Conservation (phyloP, 2,888 invertebrate genomes). For the Caenorhabditis auriculariae region DNA sequence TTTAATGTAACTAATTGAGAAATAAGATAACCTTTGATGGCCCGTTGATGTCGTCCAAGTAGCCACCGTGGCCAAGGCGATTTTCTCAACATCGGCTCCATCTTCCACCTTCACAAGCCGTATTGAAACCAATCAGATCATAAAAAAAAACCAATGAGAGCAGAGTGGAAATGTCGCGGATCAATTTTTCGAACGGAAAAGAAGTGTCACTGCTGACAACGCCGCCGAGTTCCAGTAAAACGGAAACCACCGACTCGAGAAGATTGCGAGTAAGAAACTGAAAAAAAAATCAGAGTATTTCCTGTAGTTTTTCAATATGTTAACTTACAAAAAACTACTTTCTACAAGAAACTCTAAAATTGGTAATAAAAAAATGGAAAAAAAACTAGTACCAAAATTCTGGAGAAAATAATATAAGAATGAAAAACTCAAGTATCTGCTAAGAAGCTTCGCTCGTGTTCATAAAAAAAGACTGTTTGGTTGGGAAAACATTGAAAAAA, state of each 20-base stretch:
- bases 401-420: no score
- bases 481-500: no score
- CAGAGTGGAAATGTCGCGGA: conserved; percentile 54
- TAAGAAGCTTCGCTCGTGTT: no score
- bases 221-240: conserved; percentile 46
- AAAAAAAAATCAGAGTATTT: no score
- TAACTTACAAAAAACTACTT: no score
- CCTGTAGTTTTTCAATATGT: no score
- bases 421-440: no score
- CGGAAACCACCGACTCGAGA: conserved; percentile 20
- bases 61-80: conserved; percentile 41
- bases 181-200: conserved; percentile 46
- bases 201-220: conserved; percentile 35
- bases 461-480: no score
- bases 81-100: conserved; percentile 36
- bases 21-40: conserved; percentile 10
- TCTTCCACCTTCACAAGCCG: conserved; percentile 29
- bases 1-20: not conserved
- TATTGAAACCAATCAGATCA: not conserved
- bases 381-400: no score
- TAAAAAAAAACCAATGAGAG: conserved; percentile 31
- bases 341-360: no score
- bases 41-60: conserved; percentile 38
- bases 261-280: conserved; percentile 29
- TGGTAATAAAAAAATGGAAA: no score